phyloP scores from a whole-genome alignment of 2,113 vertebrate species.

The Neolamprologus falcicula region DNA sequence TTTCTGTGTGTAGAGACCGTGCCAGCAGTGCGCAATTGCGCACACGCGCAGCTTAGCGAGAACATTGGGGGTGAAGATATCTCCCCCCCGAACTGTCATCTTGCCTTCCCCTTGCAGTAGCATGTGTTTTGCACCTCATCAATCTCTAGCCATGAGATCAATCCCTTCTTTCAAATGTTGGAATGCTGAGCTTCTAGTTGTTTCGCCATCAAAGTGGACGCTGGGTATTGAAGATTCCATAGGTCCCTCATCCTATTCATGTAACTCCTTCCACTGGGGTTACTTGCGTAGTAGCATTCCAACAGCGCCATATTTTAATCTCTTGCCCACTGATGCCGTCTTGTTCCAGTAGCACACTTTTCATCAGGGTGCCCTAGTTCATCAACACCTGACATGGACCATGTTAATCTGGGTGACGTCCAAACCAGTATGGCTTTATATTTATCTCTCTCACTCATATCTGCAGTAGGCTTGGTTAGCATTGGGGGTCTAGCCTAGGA shows the following conservation, averaged over 20 bases:
- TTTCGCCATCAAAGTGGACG: too few species aligned
- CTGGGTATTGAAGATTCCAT: neutral
- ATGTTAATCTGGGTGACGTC: fast-evolving
- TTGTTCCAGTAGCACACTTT: neutral
- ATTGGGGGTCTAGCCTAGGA: neutral
- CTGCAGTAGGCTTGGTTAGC: neutral
- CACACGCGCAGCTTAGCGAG: too few species aligned
- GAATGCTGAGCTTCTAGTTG: too few species aligned
- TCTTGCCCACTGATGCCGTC: neutral
- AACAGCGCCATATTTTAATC: neutral
- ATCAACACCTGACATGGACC: neutral
- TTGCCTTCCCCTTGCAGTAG: too few species aligned
- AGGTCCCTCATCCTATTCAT: neutral
- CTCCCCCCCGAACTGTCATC: too few species aligned
- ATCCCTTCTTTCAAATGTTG: too few species aligned
- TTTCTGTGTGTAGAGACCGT: too few species aligned
- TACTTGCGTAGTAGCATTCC: neutral
- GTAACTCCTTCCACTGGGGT: neutral
- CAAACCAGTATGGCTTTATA: neutral
- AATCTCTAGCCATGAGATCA: too few species aligned
- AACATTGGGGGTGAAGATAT: too few species aligned
- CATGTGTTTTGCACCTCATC: too few species aligned
- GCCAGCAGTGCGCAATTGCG: too few species aligned
- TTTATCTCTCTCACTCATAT: neutral
- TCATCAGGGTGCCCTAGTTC: neutral